Evolutionary conservation across 2,113 vertebrate species (phyloP).

Genomic region (Cavia aperea): DNA sequence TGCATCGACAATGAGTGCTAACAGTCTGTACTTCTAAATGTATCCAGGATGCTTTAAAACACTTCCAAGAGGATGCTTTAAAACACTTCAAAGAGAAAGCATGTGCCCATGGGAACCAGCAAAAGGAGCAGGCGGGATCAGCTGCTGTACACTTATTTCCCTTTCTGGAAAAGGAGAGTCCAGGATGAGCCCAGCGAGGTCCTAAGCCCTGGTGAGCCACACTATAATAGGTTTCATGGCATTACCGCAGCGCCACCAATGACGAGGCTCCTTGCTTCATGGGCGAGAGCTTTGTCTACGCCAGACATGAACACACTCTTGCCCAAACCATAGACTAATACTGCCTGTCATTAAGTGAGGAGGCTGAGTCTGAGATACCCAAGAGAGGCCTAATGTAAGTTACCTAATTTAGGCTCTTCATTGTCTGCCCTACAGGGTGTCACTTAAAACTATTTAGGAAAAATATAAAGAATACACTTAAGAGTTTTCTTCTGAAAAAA

Average conservation of each 20-base stretch:
- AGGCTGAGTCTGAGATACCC: too few relatives aligned
- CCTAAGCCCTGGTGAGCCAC: not conserved
- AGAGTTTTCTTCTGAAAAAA: not conserved
- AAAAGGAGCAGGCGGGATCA: not conserved
- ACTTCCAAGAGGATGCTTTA: not conserved
- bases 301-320: not conserved
- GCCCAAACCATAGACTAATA: not conserved
- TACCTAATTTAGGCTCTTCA: conserved; percentile 42
- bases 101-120: not conserved
- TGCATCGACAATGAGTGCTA: not conserved
- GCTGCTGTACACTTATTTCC: not conserved
- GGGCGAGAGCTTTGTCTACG: not conserved
- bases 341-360: not conserved
- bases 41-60: not conserved
- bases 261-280: not conserved
- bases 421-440: conserved; percentile 28
- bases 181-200: not conserved
- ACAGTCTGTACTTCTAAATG: not conserved
- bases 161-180: not conserved
- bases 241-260: not conserved
- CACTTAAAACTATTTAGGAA: conserved; percentile 44
- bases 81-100: not conserved
- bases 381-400: not conserved
- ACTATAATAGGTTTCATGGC: not conserved
- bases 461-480: conserved; percentile 36